Base-by-base conservation (phyloP, 2,797 vertebrate genomes). In the Capromys pilorides region DNA sequence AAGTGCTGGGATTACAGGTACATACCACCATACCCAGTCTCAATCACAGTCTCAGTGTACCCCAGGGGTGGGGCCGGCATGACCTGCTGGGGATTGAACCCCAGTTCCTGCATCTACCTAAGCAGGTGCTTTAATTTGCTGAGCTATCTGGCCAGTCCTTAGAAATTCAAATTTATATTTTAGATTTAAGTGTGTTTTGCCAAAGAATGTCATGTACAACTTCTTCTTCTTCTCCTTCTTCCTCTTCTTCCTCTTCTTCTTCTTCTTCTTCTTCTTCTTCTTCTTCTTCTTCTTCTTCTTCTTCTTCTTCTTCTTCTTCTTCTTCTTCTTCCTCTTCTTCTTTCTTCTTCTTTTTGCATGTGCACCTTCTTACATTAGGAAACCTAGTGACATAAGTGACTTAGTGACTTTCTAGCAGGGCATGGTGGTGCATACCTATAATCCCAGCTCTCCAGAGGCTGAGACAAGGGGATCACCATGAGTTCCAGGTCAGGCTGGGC, bases 171-270 rank as follows among this genome's bases (percentile, higher is more conserved):
- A 78, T 67, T 59, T 79, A 14, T 59, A 82, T 94, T 89, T 88
- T 89, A 45, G 8, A 83, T 71, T 16, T 93, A n/a, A 86, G 41
- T 75, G 26, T 95, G 88, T 93, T 88, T 93, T 82, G 3, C 57
- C 39, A 54, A 75, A 82, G 28, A 89, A 82, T 75, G 51, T 2
- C 36, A 84, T 59, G 26, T 33, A 28, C 2, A 41, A 1, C 39
- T 94, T 45, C 8, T 45, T 4, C 45, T 45, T 45, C 8, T 45
- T 45, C 4, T n/a, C n/a, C n/a, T n/a, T n/a, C 39, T 94, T 45
- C 8, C 8, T 4, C 45, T 45, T 45, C 8, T 45, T 45, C 4
- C n/a, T n/a, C 39, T 94, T 45, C 8, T 45, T 4, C 45, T 45
- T 45, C 8, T 45, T 45, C 4, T n/a, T n/a, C 39, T 94, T 45